Base-by-base conservation (phyloP, 2,113 vertebrate genomes). In the Micronycteris hirsuta region DNA sequence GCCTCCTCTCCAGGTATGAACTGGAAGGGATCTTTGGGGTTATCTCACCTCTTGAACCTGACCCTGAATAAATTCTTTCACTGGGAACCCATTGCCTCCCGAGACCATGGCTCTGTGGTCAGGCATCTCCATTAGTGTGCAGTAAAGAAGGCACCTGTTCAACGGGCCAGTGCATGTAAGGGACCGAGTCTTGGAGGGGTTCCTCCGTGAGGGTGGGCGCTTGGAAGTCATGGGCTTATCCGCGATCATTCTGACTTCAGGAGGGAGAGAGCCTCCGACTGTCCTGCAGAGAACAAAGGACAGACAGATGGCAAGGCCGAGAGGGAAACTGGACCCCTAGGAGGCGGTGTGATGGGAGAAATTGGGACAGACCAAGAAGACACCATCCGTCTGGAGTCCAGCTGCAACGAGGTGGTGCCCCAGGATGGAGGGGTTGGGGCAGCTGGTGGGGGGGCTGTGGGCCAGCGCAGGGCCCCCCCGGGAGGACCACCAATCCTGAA, bases 321-420 rank as follows among this genome's bases (percentile, higher is more conserved):
- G 11, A 36, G 49, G 14, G 38, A 36, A 71, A 4, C 4, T 1
- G 1, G 15, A 0, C 16, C 36, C 45, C 3, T 0, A 22, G 63
- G 11, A 58, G 56, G 5, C 3, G 56, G 54, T 36, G 56, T 65
- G 9, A 4, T 13, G 1, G 28, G 49, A 3, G 68, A 41, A 70
- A 63, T 9, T 6, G 20, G 11, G 22, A 20, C 2, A 13, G 10
- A 15, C 13, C 28, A 15, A 19, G 88, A 7, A 41, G 81, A 17
- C 24, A 1, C 0, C 1, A 3, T 5, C 0, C 0, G 19, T 7
- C n/a, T 8, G 58, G 38, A 54, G 1, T 0, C 43, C 67, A 41
- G 58, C 31, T 13, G 38, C 11, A 36, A 24, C 17, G 8, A n/a
- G 67, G 28, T 4, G 19, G 52, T 6, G 0, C 31, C 0, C 4